Conservation (phyloP, 2,797 vertebrate species). For the Gastrophryne carolinensis region DNA sequence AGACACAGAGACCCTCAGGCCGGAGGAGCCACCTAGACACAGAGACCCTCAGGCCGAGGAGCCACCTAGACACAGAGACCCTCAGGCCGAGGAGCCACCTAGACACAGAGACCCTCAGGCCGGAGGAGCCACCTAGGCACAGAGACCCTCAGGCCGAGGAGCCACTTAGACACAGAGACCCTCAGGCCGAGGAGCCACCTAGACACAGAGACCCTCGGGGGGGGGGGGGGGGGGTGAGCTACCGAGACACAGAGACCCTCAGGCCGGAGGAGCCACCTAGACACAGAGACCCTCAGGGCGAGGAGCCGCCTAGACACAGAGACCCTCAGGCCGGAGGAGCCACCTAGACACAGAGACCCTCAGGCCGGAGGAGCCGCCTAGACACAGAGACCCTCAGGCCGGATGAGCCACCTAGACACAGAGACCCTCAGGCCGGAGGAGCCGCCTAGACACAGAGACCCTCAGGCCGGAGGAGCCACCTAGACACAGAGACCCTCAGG, state of each 20-base stretch:
- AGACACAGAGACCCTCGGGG: not conserved
- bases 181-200: slow-evolving; percentile 91
- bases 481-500: slow-evolving; percentile 53
- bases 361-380: no score
- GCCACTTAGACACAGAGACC: slow-evolving; percentile 88
- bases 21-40: no score
- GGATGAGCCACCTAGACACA: slow-evolving; percentile 81
- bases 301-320: not conserved
- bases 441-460: not conserved
- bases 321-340: slow-evolving; percentile 86
- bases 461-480: slow-evolving; percentile 88
- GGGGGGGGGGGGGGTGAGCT: no score
- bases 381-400: slow-evolving; percentile 56
- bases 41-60: no score
- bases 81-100: slow-evolving; percentile 91
- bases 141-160: no score
- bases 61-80: slow-evolving; percentile 88
- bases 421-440: no score
- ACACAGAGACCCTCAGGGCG: not conserved
- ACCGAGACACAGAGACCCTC: not conserved
- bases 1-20: not conserved
- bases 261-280: slow-evolving; percentile 87
- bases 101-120: not conserved
- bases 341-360: slow-evolving; percentile 68
- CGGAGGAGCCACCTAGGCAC: no score